Base-by-base conservation (phyloP, 2,113 vertebrate genomes). In the Propithecus coquereli region DNA sequence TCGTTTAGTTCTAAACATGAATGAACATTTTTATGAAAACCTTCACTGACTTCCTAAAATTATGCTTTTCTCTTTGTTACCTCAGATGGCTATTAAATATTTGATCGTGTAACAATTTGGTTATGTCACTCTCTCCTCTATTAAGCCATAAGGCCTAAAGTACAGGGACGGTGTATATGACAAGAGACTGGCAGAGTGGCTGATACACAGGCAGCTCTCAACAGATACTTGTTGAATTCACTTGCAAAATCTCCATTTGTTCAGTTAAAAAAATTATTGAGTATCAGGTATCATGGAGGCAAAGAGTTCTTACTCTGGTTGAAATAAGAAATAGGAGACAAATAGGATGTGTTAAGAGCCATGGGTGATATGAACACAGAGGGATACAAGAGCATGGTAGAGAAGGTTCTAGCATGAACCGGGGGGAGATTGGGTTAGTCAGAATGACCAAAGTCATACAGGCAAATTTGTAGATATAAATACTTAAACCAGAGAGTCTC, bases 101-200 rank as follows among this genome's bases (percentile, higher is more conserved):
- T 43, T 66, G 23, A 54, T 17, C 59, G 1, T 59, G 1, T 59
- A 63, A 37, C n/a, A 6, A 61, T 52, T 59, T 95, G 14, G 6
- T 30, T 84, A n/a, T 66, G n/a, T 66, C 66, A 6, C 13, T 54
- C 7, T 77, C 20, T 74, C 5, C 2, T 6, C 0, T 23, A 34
- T 18, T 65, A 65, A 40, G 25, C 11, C 2, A 5, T 81, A 20
- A 68, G 10, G 20, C 23, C 34, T 17, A 43, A 25, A 47, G 20
- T 20, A 43, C 0, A 54, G 20, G 3, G 16, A 40, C 4, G 11
- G 3, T 43, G 2, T 68, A 20, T 22, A 0, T 23, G 30, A 2
- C 5, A 27, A 45, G 25, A 37, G 14, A 59, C 27, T n/a, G 34
- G 8, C 30, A 80, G 65, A 65, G 23, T 59, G 6, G 0, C 52